A percentile compares a stretch with the other conserved stretches of the same genome.
phyloP scores from a whole-genome alignment of 2,888 invertebrate species.

The Steromphala cineraria region DNA sequence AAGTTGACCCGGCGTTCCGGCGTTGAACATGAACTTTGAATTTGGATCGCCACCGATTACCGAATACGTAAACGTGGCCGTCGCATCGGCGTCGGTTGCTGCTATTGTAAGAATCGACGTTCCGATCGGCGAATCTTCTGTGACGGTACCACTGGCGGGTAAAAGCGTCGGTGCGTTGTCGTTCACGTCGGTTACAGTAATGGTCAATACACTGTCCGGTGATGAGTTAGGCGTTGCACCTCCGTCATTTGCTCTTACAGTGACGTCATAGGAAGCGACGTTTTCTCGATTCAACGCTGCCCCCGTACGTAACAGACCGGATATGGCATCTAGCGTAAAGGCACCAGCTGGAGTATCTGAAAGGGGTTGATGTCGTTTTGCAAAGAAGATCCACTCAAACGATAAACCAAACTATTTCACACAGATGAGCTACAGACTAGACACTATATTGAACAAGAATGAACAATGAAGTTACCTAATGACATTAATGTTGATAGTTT shows the following conservation, averaged over 20 bases:
- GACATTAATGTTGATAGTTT: no score
- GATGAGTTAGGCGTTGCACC: constrained; percentile 7
- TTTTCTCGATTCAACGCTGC: not conserved
- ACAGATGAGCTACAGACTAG: no score
- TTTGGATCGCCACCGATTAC: constrained; percentile 34
- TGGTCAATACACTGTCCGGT: not conserved
- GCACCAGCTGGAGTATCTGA: constrained; percentile 26
- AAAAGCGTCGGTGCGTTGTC: constrained; percentile 36
- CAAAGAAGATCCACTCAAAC: no score
- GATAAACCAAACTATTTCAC: no score
- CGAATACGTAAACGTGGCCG: constrained; percentile 38
- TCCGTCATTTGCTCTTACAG: constrained; percentile 24
- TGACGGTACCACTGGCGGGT: constrained; percentile 23
- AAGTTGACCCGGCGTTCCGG: constrained; percentile 32
- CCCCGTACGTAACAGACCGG: constrained; percentile 34
- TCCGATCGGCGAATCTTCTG: constrained; percentile 39
- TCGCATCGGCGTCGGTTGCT: constrained; percentile 45
- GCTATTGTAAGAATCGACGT: constrained; percentile 25
- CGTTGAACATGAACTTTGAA: constrained; percentile 38
- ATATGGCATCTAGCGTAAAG: constrained; percentile 46
- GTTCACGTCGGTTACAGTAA: constrained; percentile 31
- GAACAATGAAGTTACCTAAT: no score
- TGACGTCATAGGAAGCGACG: constrained; percentile 23
- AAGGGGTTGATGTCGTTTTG: no score
- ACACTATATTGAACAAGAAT: no score